Evolutionary conservation across 2,113 vertebrate species (phyloP), one percentile per base, ranked within the genome.

Genomic region (Entelurus aequoreus): DNA sequence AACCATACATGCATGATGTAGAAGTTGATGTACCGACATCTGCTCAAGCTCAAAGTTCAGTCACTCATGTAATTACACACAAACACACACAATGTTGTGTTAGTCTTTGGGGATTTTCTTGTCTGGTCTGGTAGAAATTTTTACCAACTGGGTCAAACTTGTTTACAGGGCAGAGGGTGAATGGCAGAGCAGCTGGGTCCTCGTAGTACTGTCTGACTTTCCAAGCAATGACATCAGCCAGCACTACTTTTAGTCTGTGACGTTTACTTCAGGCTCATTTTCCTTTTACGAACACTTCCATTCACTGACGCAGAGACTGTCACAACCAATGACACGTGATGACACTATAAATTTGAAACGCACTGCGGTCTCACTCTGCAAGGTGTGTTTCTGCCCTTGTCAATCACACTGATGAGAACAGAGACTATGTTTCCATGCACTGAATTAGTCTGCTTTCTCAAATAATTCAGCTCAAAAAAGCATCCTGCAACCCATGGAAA

Each of bases 231-330:
- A 81, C 77, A 73, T 85, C 77, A 80, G 38, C 38, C 40, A 10
- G 12, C 49, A 62, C 50, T 57, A 69, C 1, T 71, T 63, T 75
- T 58, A 71, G 35, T 49, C 38, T 7, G 0, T 61, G 50, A 54
- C 50, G 50, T 64, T 65, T 60, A 79, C 53, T 19, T 21, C 54
- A 28, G 64, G 61, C 69, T 85, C 74, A 76, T 81, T 70, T 67
- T 66, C 63, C 40, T 62, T 15, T 70, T 53, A 78, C 54, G 54
- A 72, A 63, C 69, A 42, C 7, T 56, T 72, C 52, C 28, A 81
- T 77, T 84, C 75, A 84, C 77, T 48, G 65, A 65, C 52, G 80
- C 76, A 70, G 48, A 77, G 50, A 83, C 71, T 21, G 65, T 79
- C 81, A 28, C 28, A 28, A 84, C 74, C 81, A 65, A 86, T 81